phyloP scores from a whole-genome alignment of 2,888 invertebrate genomes.

The Globia sparganii region DNA sequence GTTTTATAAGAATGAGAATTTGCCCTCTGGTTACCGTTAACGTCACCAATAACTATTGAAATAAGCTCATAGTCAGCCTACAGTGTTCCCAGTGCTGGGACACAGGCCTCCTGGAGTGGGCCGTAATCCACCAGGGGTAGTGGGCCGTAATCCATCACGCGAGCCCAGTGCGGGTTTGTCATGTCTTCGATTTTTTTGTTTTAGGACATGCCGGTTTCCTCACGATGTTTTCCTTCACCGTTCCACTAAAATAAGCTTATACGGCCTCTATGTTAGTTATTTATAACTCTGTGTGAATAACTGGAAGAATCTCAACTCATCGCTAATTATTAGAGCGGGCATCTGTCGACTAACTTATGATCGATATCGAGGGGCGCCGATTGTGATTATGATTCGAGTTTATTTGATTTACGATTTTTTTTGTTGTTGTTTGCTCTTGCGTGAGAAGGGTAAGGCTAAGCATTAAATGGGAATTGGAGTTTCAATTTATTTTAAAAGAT shows the following conservation, averaged over 20 bases:
- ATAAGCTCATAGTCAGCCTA: not conserved
- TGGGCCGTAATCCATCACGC: not conserved
- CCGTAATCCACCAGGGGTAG: not conserved
- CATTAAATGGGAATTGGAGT: slow-evolving; percentile 24
- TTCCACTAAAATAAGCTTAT: not conserved
- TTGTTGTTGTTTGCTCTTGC: slow-evolving; percentile 46
- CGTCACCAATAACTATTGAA: not conserved
- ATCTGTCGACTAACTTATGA: slow-evolving; percentile 81
- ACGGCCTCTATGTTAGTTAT: slow-evolving; percentile 9
- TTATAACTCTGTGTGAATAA: slow-evolving; percentile 39
- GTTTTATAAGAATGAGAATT: not conserved
- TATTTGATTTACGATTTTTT: slow-evolving; percentile 60
- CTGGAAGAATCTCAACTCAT: slow-evolving; percentile 47
- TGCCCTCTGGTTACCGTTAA: not conserved
- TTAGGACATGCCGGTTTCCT: too few relatives aligned
- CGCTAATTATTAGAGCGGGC: slow-evolving; percentile 72
- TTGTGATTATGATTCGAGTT: slow-evolving; percentile 57
- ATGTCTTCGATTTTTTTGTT: not conserved
- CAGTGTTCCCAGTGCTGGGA: not conserved
- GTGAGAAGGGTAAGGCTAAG: slow-evolving; percentile 34
- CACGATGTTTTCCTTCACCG: not conserved
- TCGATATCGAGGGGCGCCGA: slow-evolving; percentile 72
- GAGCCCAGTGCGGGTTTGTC: not conserved
- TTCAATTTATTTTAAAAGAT: not conserved
- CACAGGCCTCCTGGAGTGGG: not conserved